These are phyloP conservation scores for Otolemur garnettii DNA, from an alignment of 2,113 vertebrate genomes.

Conservation along the genomic window DNA sequence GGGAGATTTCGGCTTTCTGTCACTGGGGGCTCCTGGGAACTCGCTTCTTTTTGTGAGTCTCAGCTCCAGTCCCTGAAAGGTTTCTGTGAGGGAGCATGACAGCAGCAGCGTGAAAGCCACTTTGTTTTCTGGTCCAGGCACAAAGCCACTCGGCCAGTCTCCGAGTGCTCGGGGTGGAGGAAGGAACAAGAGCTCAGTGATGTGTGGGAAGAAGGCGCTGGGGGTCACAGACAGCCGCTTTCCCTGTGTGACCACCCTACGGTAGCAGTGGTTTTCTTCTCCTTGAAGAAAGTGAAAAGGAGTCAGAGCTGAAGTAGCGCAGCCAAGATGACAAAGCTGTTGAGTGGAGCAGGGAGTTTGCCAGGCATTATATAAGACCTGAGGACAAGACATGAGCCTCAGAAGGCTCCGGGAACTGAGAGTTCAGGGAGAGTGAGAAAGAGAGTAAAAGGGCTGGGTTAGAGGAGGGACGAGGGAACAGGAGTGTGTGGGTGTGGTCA, in stretches of 20 bases:
- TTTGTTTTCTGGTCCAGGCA: slow-evolving; percentile 32
- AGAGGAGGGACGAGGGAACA: not conserved
- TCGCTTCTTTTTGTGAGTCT: not conserved
- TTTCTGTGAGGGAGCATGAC: not conserved
- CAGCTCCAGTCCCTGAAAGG: not conserved
- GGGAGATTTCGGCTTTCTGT: not conserved
- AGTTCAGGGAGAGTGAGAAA: not conserved
- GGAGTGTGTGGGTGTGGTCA: not conserved
- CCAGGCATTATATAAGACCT: not conserved
- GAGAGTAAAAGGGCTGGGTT: too few species aligned
- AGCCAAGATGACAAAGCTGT: not conserved
- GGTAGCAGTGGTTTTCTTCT: not conserved
- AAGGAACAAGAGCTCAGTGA: not conserved
- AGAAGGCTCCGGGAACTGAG: not conserved
- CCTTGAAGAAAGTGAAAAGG: slow-evolving; percentile 4
- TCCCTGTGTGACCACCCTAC: not conserved
- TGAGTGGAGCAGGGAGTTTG: not conserved
- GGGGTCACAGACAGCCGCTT: fast-evolving
- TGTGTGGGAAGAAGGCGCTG: not conserved
- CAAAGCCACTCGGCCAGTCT: not conserved
- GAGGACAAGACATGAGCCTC: not conserved
- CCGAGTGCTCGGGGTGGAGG: not conserved
- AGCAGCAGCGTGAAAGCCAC: not conserved
- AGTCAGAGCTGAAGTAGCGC: not conserved
- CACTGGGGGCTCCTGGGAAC: not conserved